Conservation (phyloP, 2,888 invertebrate genomes). For the Biston stratarius region DNA sequence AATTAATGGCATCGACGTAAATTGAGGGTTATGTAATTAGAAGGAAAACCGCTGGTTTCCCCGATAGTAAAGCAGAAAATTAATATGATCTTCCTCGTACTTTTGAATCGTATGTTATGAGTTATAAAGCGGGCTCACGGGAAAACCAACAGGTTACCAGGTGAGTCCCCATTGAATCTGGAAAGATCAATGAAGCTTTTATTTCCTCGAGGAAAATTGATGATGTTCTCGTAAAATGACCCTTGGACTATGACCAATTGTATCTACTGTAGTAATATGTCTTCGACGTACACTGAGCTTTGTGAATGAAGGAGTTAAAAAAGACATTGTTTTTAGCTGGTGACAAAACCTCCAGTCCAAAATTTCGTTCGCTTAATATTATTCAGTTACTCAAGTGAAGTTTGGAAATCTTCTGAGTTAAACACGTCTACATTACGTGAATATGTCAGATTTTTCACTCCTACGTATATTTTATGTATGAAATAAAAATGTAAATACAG, state of each 20-base stretch:
- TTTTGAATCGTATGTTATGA: conserved; percentile 2
- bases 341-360: no score
- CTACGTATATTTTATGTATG: no score
- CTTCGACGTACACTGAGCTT: no score
- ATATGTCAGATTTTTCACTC: no score
- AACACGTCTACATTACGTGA: no score
- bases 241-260: background rate
- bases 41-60: conserved; percentile 14
- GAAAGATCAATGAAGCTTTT: background rate
- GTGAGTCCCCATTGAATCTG: conserved; percentile 18
- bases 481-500: no score
- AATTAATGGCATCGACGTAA: background rate
- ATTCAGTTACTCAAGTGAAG: no score
- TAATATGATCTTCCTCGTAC: conserved; percentile 4
- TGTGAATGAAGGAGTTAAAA: no score
- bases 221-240: background rate
- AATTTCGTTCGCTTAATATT: no score
- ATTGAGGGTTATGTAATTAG: background rate
- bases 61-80: conserved; percentile 5
- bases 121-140: conserved; percentile 4
- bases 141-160: conserved; percentile 10
- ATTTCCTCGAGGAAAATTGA: conserved; percentile 1
- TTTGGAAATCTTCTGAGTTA: no score
- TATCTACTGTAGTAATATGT: no score
- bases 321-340: no score